Percentiles rank a stretch among this genome's conserved stretches.
phyloP scores from a whole-genome alignment of 2,797 vertebrate species.

The Peromyscus eremicus region DNA sequence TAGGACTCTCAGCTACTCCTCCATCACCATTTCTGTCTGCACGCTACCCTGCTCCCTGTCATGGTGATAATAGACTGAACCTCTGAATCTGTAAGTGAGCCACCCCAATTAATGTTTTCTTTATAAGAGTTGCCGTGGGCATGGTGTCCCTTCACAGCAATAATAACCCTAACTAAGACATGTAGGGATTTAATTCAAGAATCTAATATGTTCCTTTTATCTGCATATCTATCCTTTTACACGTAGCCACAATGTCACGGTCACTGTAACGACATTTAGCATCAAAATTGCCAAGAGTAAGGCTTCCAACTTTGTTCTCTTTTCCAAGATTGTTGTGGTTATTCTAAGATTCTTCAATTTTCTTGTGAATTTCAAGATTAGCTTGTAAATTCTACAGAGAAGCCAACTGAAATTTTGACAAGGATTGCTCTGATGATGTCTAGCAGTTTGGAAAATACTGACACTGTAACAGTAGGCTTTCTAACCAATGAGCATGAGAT shows the following conservation, averaged over 20 bases:
- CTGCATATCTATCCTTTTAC: neutral
- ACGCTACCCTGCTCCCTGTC: neutral
- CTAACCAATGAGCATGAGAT: too few species aligned
- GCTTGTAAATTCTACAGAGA: neutral
- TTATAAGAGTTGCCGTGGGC: neutral
- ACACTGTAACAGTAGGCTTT: neutral
- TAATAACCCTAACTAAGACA: neutral
- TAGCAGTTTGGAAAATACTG: neutral
- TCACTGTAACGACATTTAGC: neutral
- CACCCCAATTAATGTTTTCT: neutral
- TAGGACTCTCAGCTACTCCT: neutral
- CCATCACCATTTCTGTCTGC: neutral
- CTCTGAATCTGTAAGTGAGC: neutral
- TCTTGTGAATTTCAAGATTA: neutral
- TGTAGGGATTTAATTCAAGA: neutral
- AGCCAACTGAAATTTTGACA: neutral
- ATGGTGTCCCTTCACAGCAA: neutral
- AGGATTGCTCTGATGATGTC: neutral
- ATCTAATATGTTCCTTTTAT: neutral
- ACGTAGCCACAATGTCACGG: fast-evolving
- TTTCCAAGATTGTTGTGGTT: neutral
- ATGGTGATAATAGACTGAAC: neutral
- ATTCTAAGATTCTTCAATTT: neutral
- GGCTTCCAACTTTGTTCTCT: neutral
- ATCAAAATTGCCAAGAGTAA: neutral